Conservation (phyloP, 2,113 vertebrate genomes). For the Nesoenas mayeri region DNA sequence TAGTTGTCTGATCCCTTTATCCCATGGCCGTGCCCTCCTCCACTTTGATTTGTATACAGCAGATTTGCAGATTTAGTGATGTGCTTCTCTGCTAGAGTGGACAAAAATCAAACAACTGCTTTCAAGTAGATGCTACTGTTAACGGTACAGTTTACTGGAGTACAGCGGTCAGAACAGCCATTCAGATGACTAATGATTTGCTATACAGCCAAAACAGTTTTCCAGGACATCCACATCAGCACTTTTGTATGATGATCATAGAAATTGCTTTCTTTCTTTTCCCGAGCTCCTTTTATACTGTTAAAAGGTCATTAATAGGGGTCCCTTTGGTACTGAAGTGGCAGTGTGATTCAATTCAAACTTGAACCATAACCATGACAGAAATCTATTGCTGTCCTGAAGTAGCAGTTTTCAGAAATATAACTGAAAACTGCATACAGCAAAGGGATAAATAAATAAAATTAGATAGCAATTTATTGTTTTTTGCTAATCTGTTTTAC, state of each 20-base stretch:
- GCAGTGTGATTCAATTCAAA: not conserved
- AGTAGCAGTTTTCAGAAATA: constrained; percentile 1
- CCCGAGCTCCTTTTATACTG: not conserved
- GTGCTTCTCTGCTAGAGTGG: not conserved
- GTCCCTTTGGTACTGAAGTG: not conserved
- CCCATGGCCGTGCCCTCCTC: not conserved
- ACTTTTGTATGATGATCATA: not conserved
- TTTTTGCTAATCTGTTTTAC: constrained; percentile 36
- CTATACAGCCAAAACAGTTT: not conserved
- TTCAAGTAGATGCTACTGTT: not conserved
- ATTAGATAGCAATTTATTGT: not conserved
- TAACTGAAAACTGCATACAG: not conserved
- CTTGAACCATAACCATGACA: not conserved
- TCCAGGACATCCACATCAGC: not conserved
- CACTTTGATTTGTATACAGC: not conserved
- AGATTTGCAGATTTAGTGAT: not conserved
- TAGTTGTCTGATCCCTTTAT: not conserved
- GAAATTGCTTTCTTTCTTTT: constrained; percentile 3
- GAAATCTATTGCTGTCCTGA: constrained; percentile 17
- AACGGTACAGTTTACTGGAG: not conserved
- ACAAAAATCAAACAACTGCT: not conserved
- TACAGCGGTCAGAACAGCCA: not conserved
- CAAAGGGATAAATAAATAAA: constrained; percentile 22
- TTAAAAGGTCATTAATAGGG: not conserved
- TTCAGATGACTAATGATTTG: not conserved